Evolutionary conservation across 2,797 vertebrate genomes (phyloP), one percentile per base, ranked within the genome.

Genomic region (Linurgus olivaceus): DNA sequence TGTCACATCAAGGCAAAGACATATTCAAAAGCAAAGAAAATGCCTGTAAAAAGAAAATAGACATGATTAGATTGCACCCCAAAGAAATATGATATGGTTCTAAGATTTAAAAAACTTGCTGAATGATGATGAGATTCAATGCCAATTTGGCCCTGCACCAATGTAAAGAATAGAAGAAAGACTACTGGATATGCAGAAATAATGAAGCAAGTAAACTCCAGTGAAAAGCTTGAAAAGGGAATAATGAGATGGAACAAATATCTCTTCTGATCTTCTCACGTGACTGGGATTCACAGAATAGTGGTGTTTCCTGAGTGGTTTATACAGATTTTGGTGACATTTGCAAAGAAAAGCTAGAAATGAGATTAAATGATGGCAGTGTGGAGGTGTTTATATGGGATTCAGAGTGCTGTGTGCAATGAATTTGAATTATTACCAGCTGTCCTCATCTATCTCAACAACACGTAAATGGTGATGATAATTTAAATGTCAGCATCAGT

Each of bases 401-500:
- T 63, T 93, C 67, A 67, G 40, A 57, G 38, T 1, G 2, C 31
- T 61, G 45, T 44, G 55, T 82, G 86, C 40, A 59, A 57, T 38
- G 71, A 81, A 78, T 89, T 52, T 74, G 77, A 91, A 90, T 93
- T 91, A 87, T 77, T 79, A 83, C 81, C 15, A 21, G 63, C 57
- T 92, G 71, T 88, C 61, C 67, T 74, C 83, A 86, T 92, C 67
- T 79, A 73, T 82, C 67, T 93, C 86, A 87, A 76, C 70, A 90
- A 57, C 37, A 67, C 44, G 7, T 65, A 93, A 92, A 57, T 40
- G 78, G 72, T 50, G 75, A 91, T 8, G 37, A 92, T 51, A 87
- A 96, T 96, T 93, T 77, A 95, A 96, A 91, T 91, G 92, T 87
- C 93, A 96, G 65, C 86, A 77, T 44, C 3, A n/a, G 74, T 57